A percentile compares a stretch with the other conserved stretches of the same genome.
Conservation (phyloP, 2,113 vertebrate genomes). For the Tenebrosternarchus preto region DNA sequence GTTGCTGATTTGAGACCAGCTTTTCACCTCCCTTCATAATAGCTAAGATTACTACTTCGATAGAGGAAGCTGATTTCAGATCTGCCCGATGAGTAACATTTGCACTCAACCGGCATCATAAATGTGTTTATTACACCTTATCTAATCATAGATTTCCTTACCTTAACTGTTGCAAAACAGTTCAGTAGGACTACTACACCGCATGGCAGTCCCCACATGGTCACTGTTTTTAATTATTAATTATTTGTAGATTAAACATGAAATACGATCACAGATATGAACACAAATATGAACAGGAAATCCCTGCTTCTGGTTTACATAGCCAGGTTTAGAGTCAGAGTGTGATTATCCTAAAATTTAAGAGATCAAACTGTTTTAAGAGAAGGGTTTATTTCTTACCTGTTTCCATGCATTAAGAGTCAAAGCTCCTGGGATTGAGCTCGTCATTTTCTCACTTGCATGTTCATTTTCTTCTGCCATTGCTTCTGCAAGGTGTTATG, state of each 20-base stretch:
- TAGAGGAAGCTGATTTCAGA: background rate
- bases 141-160: background rate
- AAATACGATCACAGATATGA: no score
- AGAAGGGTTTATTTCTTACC: background rate
- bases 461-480: background rate
- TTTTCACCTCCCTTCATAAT: background rate
- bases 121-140: background rate
- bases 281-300: background rate
- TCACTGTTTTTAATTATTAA: background rate
- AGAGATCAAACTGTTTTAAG: background rate
- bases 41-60: background rate
- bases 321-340: no score
- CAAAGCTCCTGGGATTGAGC: no score
- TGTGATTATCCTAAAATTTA: no score
- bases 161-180: background rate
- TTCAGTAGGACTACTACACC: background rate
- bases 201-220: background rate
- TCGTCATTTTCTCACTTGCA: conserved; percentile 42
- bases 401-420: background rate
- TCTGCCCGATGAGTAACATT: background rate
- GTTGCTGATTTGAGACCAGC: background rate
- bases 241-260: background rate
- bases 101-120: background rate
- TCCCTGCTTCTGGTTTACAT: no score
- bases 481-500: background rate